Evolutionary conservation across 2,888 invertebrate species (phyloP).

Genomic region (Crematogaster levior): DNA sequence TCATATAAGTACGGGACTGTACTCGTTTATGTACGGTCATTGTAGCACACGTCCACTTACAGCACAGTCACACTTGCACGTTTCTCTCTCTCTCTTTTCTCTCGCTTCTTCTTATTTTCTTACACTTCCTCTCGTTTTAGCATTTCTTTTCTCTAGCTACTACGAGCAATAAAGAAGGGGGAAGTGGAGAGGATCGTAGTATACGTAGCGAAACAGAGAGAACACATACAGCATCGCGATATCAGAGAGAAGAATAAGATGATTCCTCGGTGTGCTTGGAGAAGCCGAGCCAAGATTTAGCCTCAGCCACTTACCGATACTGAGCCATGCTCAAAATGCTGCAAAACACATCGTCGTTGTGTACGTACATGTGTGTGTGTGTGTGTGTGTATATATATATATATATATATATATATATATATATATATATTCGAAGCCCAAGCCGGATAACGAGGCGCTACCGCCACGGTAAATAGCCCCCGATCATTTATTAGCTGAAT

Average conservation of each 20-base stretch:
- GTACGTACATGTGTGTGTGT: slow-evolving; percentile 55
- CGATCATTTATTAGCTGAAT: slow-evolving; percentile 83
- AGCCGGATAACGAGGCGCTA: slow-evolving; percentile 84
- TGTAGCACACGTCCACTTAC: slow-evolving; percentile 41
- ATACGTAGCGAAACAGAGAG: slow-evolving; percentile 25
- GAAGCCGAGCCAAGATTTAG: slow-evolving; percentile 81
- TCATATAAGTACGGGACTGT: slow-evolving; percentile 73
- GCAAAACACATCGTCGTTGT: slow-evolving; percentile 81
- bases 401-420: neutral
- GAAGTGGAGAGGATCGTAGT: too few relatives aligned
- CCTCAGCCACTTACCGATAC: slow-evolving; percentile 83
- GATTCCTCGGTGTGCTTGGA: slow-evolving; percentile 62
- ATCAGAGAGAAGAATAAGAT: slow-evolving; percentile 59
- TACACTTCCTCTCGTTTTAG: neutral
- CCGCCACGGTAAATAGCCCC: slow-evolving; percentile 82
- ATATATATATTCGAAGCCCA: slow-evolving; percentile 64
- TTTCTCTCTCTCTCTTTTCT: slow-evolving; percentile 34
- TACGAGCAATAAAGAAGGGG: slow-evolving; percentile 16
- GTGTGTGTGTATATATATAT: neutral
- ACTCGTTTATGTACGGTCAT: slow-evolving; percentile 62
- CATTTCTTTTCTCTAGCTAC: slow-evolving; percentile 28
- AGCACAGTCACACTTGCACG: neutral
- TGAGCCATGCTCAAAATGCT: slow-evolving; percentile 84
- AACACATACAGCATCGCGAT: slow-evolving; percentile 46
- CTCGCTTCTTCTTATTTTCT: neutral